Conservation (phyloP, 2,888 invertebrate species). For the Panopea generosa region DNA sequence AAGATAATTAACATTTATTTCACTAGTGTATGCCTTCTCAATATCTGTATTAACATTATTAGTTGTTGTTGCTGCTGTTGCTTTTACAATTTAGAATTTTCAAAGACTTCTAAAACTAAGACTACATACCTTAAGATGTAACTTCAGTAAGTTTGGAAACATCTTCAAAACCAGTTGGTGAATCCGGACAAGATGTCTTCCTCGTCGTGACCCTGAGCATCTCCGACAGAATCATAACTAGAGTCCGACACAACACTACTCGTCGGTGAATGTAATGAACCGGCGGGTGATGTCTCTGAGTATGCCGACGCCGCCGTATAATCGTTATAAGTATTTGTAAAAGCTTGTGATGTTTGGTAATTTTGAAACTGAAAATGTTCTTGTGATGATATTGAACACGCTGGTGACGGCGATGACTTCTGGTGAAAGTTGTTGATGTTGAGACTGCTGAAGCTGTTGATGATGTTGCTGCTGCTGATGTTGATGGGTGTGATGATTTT, state of each 20-base stretch:
- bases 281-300: conserved; percentile 52
- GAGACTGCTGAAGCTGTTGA: conserved; percentile 24
- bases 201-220: conserved; percentile 40
- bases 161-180: conserved; percentile 52
- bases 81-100: too few relatives aligned
- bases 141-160: too few relatives aligned
- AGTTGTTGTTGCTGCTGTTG: too few relatives aligned
- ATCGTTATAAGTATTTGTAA: conserved; percentile 28
- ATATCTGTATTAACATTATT: too few relatives aligned
- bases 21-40: too few relatives aligned
- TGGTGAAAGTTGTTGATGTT: conserved; percentile 11
- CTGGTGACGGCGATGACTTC: conserved; percentile 46
- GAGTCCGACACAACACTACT: conserved; percentile 68
- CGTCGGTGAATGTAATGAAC: conserved; percentile 66
- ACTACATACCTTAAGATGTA: too few relatives aligned
- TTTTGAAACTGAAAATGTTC: conserved; percentile 43
- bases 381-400: conserved; percentile 30
- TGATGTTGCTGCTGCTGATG: conserved; percentile 36
- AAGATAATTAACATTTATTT: too few relatives aligned
- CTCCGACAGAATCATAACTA: conserved; percentile 63
- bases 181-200: conserved; percentile 60
- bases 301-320: conserved; percentile 34
- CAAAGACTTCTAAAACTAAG: too few relatives aligned
- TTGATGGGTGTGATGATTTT: conserved; percentile 21
- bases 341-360: conserved; percentile 34